These are phyloP conservation scores for Drosophila eugracilis DNA, from an alignment of 1,140 invertebrate genomes.

Conservation along the genomic window DNA sequence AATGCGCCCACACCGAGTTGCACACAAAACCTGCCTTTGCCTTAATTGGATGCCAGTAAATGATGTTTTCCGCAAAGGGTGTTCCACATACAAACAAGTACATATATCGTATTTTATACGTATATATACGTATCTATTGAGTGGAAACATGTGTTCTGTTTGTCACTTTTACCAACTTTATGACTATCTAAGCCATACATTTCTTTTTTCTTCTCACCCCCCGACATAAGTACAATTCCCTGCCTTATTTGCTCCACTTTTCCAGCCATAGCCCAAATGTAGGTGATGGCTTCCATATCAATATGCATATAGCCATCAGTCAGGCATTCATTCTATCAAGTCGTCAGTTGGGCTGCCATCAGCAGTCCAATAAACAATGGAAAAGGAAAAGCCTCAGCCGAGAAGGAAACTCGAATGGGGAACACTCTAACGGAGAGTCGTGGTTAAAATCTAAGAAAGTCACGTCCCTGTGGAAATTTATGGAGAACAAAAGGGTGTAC, in stretches of 20 bases:
- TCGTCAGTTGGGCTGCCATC: constrained; percentile 51
- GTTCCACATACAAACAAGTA: constrained; percentile 28
- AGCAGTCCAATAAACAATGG: constrained; percentile 62
- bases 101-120: constrained; percentile 22
- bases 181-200: constrained; percentile 19
- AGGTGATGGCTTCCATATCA: constrained; percentile 70
- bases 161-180: constrained; percentile 38
- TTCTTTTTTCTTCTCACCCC: background rate
- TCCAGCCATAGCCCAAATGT: constrained; percentile 30
- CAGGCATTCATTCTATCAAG: constrained; percentile 59
- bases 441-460: constrained; percentile 23
- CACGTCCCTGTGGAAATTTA: constrained; percentile 32
- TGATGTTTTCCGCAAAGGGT: constrained; percentile 76
- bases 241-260: constrained; percentile 65
- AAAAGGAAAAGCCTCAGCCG: constrained; percentile 11
- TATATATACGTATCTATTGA: constrained; percentile 20
- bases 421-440: constrained; percentile 26
- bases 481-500: constrained; percentile 17
- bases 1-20: constrained; percentile 57
- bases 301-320: constrained; percentile 70
- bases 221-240: constrained; percentile 36
- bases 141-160: constrained; percentile 51
- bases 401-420: constrained; percentile 9
- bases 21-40: constrained; percentile 57
- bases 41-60: constrained; percentile 72